phyloP scores from a whole-genome alignment of 2,888 invertebrate genomes.

The Perithous albicinctus region DNA sequence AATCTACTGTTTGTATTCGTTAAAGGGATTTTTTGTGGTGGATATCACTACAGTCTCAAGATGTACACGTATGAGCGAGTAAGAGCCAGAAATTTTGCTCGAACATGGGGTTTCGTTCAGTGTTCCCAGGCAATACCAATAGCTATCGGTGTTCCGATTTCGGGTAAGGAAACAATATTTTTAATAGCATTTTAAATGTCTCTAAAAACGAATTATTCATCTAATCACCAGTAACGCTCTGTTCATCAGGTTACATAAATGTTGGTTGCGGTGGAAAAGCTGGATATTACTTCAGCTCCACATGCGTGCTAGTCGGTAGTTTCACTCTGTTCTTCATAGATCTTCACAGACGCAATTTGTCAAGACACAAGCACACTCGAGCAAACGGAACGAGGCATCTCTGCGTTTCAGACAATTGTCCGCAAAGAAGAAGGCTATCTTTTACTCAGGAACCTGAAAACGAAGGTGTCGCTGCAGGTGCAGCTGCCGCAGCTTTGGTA shows the following conservation, averaged over 20 bases:
- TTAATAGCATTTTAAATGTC: slow-evolving; percentile 70
- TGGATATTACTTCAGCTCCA: slow-evolving; percentile 94
- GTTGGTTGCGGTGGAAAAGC: slow-evolving; percentile 91
- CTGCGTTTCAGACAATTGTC: slow-evolving; percentile 87
- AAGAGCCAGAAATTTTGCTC: slow-evolving; percentile 93
- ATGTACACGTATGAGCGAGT: slow-evolving; percentile 96
- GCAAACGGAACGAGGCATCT: slow-evolving; percentile 87
- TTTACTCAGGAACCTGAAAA: slow-evolving; percentile 88
- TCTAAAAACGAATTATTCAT: slow-evolving; percentile 64
- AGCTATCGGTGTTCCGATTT: slow-evolving; percentile 93
- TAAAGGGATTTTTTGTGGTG: slow-evolving; percentile 93
- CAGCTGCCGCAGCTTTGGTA: slow-evolving; percentile 87
- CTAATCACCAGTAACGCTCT: slow-evolving; percentile 15
- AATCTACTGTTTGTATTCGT: slow-evolving; percentile 66
- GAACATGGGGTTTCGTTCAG: slow-evolving; percentile 96
- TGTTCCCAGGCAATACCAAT: slow-evolving; percentile 95
- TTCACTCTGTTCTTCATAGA: slow-evolving; percentile 93
- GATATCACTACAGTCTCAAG: slow-evolving; percentile 94
- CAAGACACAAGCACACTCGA: slow-evolving; percentile 89
- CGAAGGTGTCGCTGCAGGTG: slow-evolving; percentile 86
- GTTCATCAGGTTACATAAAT: slow-evolving; percentile 92
- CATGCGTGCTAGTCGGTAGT: slow-evolving; percentile 91
- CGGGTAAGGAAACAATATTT: slow-evolving; percentile 86
- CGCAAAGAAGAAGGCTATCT: slow-evolving; percentile 86
- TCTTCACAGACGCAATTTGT: slow-evolving; percentile 90